Evolutionary conservation across 2,797 vertebrate genomes (phyloP).

Genomic region (Siniperca undulata): DNA sequence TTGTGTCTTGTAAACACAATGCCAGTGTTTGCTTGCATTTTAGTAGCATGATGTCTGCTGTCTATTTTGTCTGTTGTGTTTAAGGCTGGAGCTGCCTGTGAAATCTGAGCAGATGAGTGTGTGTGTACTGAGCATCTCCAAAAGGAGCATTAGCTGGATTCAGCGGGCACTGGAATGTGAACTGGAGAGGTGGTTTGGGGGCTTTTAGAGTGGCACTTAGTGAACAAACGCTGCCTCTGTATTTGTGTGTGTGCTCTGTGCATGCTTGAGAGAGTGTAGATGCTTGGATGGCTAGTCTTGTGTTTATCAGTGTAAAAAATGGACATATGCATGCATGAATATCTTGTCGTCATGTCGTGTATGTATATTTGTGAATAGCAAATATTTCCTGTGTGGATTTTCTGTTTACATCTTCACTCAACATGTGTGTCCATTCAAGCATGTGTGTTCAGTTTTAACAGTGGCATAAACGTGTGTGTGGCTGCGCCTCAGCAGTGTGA

Average conservation of each 20-base stretch:
- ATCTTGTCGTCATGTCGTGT: neutral
- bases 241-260: constrained; percentile 16
- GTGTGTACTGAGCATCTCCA: constrained; percentile 39
- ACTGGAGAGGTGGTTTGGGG: constrained; percentile 50
- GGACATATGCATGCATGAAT: constrained; percentile 34
- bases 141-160: constrained; percentile 55
- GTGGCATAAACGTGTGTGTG: constrained; percentile 15
- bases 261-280: neutral
- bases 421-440: constrained; percentile 14
- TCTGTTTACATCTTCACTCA: neutral
- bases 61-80: constrained; percentile 6
- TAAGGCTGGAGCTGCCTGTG: constrained; percentile 18
- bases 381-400: neutral
- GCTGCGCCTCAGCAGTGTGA: constrained; percentile 29
- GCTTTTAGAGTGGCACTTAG: constrained; percentile 65
- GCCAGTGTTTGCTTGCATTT: no score
- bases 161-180: constrained; percentile 62
- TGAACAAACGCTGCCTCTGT: constrained; percentile 42
- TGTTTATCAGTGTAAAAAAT: constrained; percentile 2
- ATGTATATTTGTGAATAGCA: neutral
- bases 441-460: neutral
- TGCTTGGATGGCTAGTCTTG: neutral
- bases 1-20: no score
- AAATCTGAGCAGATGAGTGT: constrained; percentile 27
- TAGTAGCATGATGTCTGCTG: constrained; percentile 11